These are phyloP conservation scores for Drosophila pseudotakahashii DNA, from an alignment of 2,888 invertebrate species.

Conservation along the genomic window DNA sequence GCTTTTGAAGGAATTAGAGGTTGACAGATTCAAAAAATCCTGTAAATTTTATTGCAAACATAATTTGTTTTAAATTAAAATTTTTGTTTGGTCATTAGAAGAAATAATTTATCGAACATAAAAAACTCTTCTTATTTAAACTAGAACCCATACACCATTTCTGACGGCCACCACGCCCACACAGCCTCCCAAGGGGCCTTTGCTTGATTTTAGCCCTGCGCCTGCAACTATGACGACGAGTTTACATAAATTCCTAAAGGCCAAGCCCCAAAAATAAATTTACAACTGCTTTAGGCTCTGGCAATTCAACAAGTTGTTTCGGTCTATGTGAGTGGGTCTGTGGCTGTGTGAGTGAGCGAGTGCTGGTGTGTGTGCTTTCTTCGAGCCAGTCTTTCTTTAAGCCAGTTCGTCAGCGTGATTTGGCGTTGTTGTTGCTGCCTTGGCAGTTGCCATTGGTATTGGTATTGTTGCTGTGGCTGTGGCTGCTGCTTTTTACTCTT, in stretches of 20 bases:
- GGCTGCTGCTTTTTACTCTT: conserved; percentile 58
- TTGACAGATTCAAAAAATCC: too few species aligned
- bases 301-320: conserved; percentile 43
- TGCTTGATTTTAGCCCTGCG: conserved; percentile 12
- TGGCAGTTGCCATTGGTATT: conserved; percentile 26
- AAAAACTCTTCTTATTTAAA: background rate
- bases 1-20: too few species aligned
- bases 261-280: conserved; percentile 54
- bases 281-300: conserved; percentile 39
- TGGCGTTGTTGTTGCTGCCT: conserved; percentile 62
- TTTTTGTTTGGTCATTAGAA: too few species aligned
- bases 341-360: background rate
- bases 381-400: conserved; percentile 44
- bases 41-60: too few species aligned
- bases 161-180: background rate
- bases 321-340: background rate
- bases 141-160: background rate
- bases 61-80: too few species aligned
- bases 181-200: conserved; percentile 16
- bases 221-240: conserved; percentile 31
- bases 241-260: conserved; percentile 52
- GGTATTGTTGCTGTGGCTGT: conserved; percentile 27
- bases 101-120: too few species aligned
- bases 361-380: conserved; percentile 30
- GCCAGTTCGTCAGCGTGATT: conserved; percentile 74